phyloP scores from a whole-genome alignment of 1,140 invertebrate species.

The Dysdera silvatica region DNA sequence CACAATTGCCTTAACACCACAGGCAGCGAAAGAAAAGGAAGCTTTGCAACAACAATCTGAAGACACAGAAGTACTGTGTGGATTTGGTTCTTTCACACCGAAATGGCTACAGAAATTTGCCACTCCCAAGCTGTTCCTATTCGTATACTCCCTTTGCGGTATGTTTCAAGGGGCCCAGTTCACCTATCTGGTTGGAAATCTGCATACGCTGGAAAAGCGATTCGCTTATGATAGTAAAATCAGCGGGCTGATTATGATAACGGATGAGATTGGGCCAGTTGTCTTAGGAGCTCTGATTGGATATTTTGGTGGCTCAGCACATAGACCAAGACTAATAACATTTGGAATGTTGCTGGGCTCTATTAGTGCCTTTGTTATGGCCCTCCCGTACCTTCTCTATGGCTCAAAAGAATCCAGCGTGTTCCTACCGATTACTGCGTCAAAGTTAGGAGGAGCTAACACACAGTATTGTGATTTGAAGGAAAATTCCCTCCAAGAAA shows the following conservation, averaged over 20 bases:
- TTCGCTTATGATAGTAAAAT: conserved; percentile 69
- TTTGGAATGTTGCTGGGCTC: conserved; percentile 61
- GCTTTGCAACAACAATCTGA: neutral
- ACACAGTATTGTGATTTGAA: conserved; percentile 18
- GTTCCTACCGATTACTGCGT: neutral
- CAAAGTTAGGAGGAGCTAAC: neutral
- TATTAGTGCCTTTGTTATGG: conserved; percentile 56
- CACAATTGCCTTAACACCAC: conserved; percentile 4
- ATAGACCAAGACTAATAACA: conserved; percentile 61
- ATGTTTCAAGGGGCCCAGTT: conserved; percentile 64
- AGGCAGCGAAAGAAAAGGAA: neutral
- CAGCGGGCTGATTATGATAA: conserved; percentile 50
- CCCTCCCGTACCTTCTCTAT: conserved; percentile 59
- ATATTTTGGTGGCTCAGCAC: conserved; percentile 58
- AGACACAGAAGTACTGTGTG: conserved; percentile 10
- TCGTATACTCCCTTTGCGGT: conserved; percentile 64
- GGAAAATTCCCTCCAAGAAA: conserved; percentile 1
- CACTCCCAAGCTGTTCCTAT: conserved; percentile 64
- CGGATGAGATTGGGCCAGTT: conserved; percentile 32
- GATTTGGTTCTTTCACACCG: conserved; percentile 16
- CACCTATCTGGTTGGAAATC: conserved; percentile 65
- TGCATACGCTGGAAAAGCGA: conserved; percentile 69
- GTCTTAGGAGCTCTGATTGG: conserved; percentile 45
- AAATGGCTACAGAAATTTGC: conserved; percentile 58
- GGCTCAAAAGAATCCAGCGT: conserved; percentile 43